These are phyloP conservation scores for Lophura nycthemera DNA, from an alignment of 2,113 vertebrate genomes.

Conservation along the genomic window DNA sequence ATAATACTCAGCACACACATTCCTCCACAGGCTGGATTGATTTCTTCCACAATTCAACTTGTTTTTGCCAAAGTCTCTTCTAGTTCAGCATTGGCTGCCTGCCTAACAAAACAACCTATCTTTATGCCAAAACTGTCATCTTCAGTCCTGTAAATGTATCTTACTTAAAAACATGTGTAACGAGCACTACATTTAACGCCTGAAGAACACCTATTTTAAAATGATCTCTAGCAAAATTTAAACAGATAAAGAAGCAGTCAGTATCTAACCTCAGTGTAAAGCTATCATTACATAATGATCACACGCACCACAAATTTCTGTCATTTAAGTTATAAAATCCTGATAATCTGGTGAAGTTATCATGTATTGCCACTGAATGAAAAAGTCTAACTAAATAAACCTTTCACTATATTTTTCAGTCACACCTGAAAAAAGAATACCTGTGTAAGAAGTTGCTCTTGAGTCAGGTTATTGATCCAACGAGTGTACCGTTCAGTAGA, in stretches of 20 bases:
- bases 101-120: constrained; percentile 58
- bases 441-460: constrained; percentile 91
- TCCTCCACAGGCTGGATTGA: constrained; percentile 2
- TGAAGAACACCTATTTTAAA: neutral
- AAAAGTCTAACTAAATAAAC: neutral
- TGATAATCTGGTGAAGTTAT: neutral
- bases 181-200: neutral
- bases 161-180: constrained; percentile 17
- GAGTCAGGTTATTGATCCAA: constrained; percentile 90
- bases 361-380: neutral
- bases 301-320: neutral
- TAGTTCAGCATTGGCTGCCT: constrained; percentile 43
- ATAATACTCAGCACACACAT: neutral
- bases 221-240: neutral
- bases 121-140: constrained; percentile 46
- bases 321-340: neutral
- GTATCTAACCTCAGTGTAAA: neutral
- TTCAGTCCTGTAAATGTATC: constrained; percentile 34
- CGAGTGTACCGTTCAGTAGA: constrained; percentile 94
- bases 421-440: constrained; percentile 64
- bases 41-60: constrained; percentile 54
- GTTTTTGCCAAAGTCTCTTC: constrained; percentile 69
- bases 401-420: neutral
- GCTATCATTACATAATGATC: neutral
- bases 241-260: neutral